These are phyloP conservation scores for Itoplectis maculator DNA, from an alignment of 2,888 invertebrate species.

Conservation along the genomic window DNA sequence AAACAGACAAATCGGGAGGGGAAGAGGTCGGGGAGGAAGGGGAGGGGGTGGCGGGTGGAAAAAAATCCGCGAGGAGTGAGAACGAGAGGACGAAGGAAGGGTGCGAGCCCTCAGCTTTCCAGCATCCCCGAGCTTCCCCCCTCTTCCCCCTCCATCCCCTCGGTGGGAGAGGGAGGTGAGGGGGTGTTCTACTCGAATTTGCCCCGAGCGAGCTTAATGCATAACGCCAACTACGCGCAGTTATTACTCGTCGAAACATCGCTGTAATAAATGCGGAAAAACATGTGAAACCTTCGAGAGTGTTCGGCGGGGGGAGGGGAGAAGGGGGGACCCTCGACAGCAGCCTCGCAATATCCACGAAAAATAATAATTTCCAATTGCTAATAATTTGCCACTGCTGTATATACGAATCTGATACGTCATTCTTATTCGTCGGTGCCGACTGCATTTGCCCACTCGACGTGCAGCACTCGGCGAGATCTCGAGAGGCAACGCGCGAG, in stretches of 20 bases:
- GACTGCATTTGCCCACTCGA: constrained; percentile 45
- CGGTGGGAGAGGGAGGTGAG: constrained; percentile 9
- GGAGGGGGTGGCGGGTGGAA: too few relatives aligned
- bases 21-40: too few relatives aligned
- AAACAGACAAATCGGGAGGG: constrained; percentile 30
- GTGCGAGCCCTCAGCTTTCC: constrained; percentile 57
- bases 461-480: constrained; percentile 44
- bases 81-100: constrained; percentile 29
- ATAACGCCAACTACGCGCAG: background rate
- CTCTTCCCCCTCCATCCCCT: too few relatives aligned
- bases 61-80: background rate
- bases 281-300: constrained; percentile 3
- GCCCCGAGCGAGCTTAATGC: constrained; percentile 28
- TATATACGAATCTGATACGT: constrained; percentile 7
- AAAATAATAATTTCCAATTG: constrained; percentile 71
- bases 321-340: constrained; percentile 7
- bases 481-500: constrained; percentile 31
- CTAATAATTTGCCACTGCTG: constrained; percentile 55
- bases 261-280: constrained; percentile 54
- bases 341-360: constrained; percentile 53
- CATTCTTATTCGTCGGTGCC: constrained; percentile 38
- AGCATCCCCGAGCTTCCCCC: constrained; percentile 3
- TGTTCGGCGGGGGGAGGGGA: background rate
- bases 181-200: constrained; percentile 54
- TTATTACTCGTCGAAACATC: constrained; percentile 27